A percentile compares a stretch with the other conserved stretches of the same genome.
phyloP scores from a whole-genome alignment of 2,888 invertebrate species.

The Drosophila nr. fundita region DNA sequence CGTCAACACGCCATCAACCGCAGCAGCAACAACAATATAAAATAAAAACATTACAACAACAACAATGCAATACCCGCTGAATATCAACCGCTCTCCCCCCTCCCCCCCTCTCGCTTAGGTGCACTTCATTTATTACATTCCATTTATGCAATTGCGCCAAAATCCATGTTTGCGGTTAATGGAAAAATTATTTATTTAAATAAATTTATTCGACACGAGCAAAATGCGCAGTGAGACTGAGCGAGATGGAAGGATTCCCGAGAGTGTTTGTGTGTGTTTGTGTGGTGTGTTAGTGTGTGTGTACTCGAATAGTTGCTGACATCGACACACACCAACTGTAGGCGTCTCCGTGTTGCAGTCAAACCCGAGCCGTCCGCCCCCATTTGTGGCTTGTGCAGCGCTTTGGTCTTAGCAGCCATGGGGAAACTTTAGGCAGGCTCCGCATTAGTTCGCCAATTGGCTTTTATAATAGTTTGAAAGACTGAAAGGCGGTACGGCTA shows the following conservation, averaged over 20 bases:
- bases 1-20: constrained; percentile 64
- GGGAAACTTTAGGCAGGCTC: constrained; percentile 20
- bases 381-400: constrained; percentile 26
- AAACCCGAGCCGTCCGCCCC: background rate
- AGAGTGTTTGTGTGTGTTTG: background rate
- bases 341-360: background rate
- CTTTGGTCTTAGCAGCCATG: constrained; percentile 22
- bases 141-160: constrained; percentile 76
- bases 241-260: constrained; percentile 19
- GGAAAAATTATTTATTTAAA: constrained; percentile 78
- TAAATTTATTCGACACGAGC: constrained; percentile 68
- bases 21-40: constrained; percentile 49
- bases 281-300: constrained; percentile 3
- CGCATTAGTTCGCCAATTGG: constrained; percentile 8
- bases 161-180: constrained; percentile 77
- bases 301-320: constrained; percentile 59
- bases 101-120: constrained; percentile 18
- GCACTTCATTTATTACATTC: constrained; percentile 73
- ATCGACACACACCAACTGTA: constrained; percentile 38
- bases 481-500: background rate
- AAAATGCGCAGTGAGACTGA: constrained; percentile 21
- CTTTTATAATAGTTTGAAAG: background rate
- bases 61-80: constrained; percentile 1
- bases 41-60: background rate
- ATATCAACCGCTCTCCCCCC: background rate